Evolutionary conservation across 2,113 vertebrate species (phyloP).

Genomic region (Hiodon alosoides): DNA sequence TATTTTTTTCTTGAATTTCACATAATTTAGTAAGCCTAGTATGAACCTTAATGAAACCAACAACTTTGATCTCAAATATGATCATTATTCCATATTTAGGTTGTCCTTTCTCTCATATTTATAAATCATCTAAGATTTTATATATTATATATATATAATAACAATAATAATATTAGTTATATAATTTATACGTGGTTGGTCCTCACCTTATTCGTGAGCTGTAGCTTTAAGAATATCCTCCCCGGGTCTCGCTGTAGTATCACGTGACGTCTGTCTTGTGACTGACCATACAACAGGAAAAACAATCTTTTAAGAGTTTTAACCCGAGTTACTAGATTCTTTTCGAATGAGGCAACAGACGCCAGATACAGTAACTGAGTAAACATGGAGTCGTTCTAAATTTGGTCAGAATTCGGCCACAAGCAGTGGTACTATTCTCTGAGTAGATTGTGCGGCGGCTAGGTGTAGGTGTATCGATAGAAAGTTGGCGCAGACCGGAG

Average conservation of each 20-base stretch:
- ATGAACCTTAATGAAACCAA: no score
- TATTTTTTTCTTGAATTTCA: no score
- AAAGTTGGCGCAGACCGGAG: slow-evolving; percentile 65
- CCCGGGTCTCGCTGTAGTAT: slow-evolving; percentile 41
- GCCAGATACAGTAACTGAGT: background rate
- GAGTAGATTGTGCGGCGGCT: background rate
- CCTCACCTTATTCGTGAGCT: background rate
- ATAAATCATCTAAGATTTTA: background rate
- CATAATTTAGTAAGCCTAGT: no score
- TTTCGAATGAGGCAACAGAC: slow-evolving; percentile 20
- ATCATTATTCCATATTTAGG: no score
- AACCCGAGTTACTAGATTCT: slow-evolving; percentile 37
- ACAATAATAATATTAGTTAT: background rate
- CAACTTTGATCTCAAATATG: no score
- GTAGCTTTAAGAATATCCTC: slow-evolving; percentile 55
- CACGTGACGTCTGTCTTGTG: slow-evolving; percentile 80
- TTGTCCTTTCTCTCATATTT: no score
- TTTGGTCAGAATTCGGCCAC: background rate
- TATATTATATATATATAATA: background rate
- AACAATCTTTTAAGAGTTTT: slow-evolving; percentile 39
- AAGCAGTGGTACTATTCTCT: background rate
- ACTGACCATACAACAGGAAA: slow-evolving; percentile 57
- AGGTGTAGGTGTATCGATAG: slow-evolving; percentile 35
- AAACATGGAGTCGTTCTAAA: slow-evolving; percentile 47
- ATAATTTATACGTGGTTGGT: background rate